Evolutionary conservation across 2,888 invertebrate species (phyloP), one percentile per base, ranked within the genome.

Genomic region (Leptopterna dolabrata): DNA sequence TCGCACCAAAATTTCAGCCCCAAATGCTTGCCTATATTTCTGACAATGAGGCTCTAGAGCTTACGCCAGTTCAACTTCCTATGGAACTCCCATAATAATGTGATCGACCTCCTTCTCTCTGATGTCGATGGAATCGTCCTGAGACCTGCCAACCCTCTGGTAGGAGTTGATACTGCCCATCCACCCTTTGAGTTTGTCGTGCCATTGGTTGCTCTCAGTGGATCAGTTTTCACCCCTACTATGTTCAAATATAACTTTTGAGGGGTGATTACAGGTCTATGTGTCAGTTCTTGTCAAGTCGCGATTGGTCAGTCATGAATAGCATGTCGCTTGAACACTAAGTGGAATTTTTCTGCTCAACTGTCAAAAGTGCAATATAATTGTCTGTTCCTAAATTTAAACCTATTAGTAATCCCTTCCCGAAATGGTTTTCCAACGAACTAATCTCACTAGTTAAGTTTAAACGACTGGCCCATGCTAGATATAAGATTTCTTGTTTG

Each of bases 371-470:
- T 7, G 76, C 76, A 30, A 76, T 76, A 7, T 7, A 76, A 13
- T 7, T 7, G n/a, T 76, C 13, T 30, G 76, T 76, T 11, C 76
- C 76, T 9, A 16, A 14, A 76, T 7, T n/a, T 41, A 76, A 11
- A 41, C 9, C 7, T 6, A 24, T 76, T 7, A 6, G 1, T 4
- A 36, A 14, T 41, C 13, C 41, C 6, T 76, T 36, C 76, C 76
- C 76, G 7, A 76, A 76, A n/a, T 76, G 76, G 76, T 76, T 76
- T 19, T 76, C 76, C 11, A 6, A 7, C 36, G 76, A 41, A 41
- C 41, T 76, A 3, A 41, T 76, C 7, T 4, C 36, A 13, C 19
- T 76, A 6, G n/a, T 41, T 16, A 76, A 41, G 19, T 11, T n/a
- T 3, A 76, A 76, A 36, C 2, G 13, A 9, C 7, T 16, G 4